Base-by-base conservation (phyloP, 2,797 vertebrate species). In the Macropodus opercularis region DNA sequence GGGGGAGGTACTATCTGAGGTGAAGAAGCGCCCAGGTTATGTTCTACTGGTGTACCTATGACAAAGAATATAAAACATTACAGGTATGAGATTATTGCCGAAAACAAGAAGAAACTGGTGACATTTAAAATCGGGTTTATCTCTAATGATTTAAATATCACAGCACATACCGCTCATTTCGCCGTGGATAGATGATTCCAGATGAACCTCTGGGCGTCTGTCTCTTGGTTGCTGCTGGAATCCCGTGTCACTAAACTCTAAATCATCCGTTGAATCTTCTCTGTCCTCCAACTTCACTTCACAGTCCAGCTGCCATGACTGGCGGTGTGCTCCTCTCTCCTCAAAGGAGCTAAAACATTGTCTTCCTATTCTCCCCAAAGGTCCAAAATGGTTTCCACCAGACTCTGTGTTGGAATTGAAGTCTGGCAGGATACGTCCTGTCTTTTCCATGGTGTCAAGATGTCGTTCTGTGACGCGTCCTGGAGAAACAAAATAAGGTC, bases 201-300 rank as follows among this genome's bases (percentile, higher is more conserved):
- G 18, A 13, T 51, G 69, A 34, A 22, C 50, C 0, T 50, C 38
- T 0, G 48, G 54, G 10, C 17, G 14, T 27, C 56, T 19, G 39
- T 55, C 59, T 32, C 36, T 34, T 0, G 35, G 51, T 3, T 19
- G 22, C 6, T 24, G 78, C 3, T 63, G 38, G 21, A 21, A 72
- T 55, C 63, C 68, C 0, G 58, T 1, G 13, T 65, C 54, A 1
- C 75, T 69, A 36, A 68, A 68, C 9, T 89, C 85, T 0, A 73
- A 79, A 22, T 81, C 82, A 6, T 83, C 85, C 0, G 63, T 47
- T 1, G 82, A 83, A 18, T 69, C 77, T 6, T 85, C 85, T 29
- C 52, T 13, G 13, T 81, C 71, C 52, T 89, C 87, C 50, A 83
- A 1, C 40, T 88, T 88, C 15, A 88, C 64, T 2, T 80, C 70